These are phyloP conservation scores for Oryzias melastigma DNA, from an alignment of 2,113 vertebrate species.

Conservation along the genomic window DNA sequence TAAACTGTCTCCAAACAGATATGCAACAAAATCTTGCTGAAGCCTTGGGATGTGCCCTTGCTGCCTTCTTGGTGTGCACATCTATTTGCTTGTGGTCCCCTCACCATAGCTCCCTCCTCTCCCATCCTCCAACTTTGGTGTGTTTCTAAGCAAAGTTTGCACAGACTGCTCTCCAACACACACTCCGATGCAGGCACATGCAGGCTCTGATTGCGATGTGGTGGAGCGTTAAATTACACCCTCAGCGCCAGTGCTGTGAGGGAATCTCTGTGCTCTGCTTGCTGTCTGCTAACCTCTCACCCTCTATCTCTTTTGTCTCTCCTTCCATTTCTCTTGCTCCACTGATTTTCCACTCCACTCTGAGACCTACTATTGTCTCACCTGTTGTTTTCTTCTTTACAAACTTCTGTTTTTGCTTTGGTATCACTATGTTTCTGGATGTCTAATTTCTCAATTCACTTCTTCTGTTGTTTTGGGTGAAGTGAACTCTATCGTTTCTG, in stretches of 20 bases:
- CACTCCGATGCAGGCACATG: conserved; percentile 32
- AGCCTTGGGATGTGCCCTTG: conserved; percentile 32
- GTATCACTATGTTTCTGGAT: conserved; percentile 8
- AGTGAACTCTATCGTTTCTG: not conserved
- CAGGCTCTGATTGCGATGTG: conserved; percentile 63
- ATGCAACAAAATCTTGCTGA: conserved; percentile 39
- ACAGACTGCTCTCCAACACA: conserved; percentile 2
- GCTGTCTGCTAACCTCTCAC: conserved; percentile 50
- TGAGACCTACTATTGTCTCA: conserved; percentile 4
- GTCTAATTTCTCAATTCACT: not conserved
- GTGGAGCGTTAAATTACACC: conserved; percentile 71
- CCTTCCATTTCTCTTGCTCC: conserved; percentile 20
- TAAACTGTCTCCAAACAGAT: conserved; percentile 41
- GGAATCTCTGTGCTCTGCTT: conserved; percentile 55
- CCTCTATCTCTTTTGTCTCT: conserved; percentile 12
- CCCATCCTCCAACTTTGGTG: conserved; percentile 33
- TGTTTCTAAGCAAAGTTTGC: conserved; percentile 3
- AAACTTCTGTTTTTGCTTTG: conserved; percentile 8
- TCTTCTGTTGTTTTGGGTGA: conserved; percentile 13
- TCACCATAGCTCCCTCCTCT: not conserved
- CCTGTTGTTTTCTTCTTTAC: conserved; percentile 38
- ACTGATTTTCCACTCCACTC: conserved; percentile 25
- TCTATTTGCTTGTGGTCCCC: conserved; percentile 45
- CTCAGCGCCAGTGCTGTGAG: conserved; percentile 60
- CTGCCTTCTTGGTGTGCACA: conserved; percentile 37